Evolutionary conservation across 1,140 invertebrate species (phyloP).

Genomic region (Zophobas morio): DNA sequence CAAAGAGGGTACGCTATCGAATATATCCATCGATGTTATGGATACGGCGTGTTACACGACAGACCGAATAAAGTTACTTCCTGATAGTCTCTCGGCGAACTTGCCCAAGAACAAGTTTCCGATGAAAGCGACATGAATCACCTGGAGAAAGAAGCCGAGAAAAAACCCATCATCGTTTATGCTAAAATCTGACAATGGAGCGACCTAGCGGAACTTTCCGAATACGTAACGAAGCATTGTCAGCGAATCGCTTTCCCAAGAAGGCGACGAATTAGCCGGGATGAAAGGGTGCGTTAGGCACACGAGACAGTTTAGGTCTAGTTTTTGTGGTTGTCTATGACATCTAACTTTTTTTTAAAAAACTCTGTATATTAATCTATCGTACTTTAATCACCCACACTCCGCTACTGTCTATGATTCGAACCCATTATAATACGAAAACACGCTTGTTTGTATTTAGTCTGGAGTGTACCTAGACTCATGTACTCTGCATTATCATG

Average conservation of each 20-base stretch:
- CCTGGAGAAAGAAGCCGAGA: constrained; percentile 30
- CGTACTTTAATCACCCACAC: too few species aligned
- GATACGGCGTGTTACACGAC: constrained; percentile 35
- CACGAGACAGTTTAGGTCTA: too few species aligned
- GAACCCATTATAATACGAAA: too few species aligned
- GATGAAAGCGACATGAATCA: constrained; percentile 41
- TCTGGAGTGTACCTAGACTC: too few species aligned
- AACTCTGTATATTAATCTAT: too few species aligned
- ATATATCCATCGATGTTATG: constrained; percentile 33
- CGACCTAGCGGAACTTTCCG: constrained; percentile 9
- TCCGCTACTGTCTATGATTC: too few species aligned
- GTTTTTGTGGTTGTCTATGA: too few species aligned
- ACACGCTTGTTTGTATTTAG: too few species aligned
- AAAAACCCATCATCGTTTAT: constrained; percentile 24
- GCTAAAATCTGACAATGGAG: constrained; percentile 13
- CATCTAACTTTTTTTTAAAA: too few species aligned
- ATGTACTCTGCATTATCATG: too few species aligned
- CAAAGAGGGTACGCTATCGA: constrained; percentile 32
- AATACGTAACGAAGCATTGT: constrained; percentile 33
- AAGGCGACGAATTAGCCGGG: too few species aligned
- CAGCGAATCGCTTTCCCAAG: not conserved
- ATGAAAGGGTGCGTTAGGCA: too few species aligned
- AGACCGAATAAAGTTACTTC: constrained; percentile 39
- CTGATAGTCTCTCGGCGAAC: constrained; percentile 13
- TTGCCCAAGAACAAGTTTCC: constrained; percentile 38